Evolutionary conservation across 2,888 invertebrate genomes (phyloP), one percentile per base, ranked within the genome.

Genomic region (Meandrusa payeni): DNA sequence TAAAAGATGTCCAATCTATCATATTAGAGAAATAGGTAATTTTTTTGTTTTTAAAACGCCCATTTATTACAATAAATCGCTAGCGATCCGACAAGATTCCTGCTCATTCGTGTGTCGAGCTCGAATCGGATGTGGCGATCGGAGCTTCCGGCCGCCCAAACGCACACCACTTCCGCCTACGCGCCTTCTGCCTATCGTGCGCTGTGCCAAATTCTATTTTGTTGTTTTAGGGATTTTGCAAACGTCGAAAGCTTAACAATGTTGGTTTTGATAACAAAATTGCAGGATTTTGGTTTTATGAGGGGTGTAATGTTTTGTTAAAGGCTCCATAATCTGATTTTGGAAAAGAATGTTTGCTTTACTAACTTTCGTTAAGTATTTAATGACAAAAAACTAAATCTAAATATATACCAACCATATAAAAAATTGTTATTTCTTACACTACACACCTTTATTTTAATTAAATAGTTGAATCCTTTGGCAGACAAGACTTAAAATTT

Each of bases 121-220:
- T 50, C 48, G 50, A 49, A 55, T 57, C 77, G 81, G 83, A 81
- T 76, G 77, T 74, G 77, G 78, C 71, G 59, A 72, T 68, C 69
- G 64, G 54, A 51, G 56, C 70, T 57, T 76, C 82, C 77, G 75
- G 73, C 64, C 60, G 66, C 64, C 66, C 67, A 60, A 74, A 68
- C 73, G 76, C 74, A 68, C 65, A 56, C 68, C 57, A 70, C 58
- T 75, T 76, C 75, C 75, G 57, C 53, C 58, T 57, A 59, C 48
- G 48, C 43, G 51, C 47, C 59, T 38, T 19, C 26, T 37, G 44
- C 32, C 34, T 55, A 19, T 24, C 28, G 50, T 50, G 46, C 49
- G 50, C 51, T 50, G 41, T 52, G 49, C 55, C 61, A 55, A 68
- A 72, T 69, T 72, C 57, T 66, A 59, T 71, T 66, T 71, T 62